A percentile compares a stretch with the other conserved stretches of the same genome.
These are phyloP conservation scores for Chaetodon trifascialis DNA, from an alignment of 2,113 vertebrate genomes.

Conservation along the genomic window DNA sequence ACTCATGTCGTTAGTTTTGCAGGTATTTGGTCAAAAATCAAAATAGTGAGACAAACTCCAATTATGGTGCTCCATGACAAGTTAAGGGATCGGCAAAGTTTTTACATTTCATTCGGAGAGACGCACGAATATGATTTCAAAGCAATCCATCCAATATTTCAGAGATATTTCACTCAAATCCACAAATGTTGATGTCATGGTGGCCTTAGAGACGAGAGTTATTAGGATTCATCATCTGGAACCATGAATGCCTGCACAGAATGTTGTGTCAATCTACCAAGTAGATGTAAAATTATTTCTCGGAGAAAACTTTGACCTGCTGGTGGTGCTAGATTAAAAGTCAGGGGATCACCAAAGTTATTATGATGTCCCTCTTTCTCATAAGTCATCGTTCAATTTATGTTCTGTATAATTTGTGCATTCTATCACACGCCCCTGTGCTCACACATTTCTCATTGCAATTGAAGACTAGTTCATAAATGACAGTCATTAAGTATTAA, in stretches of 20 bases:
- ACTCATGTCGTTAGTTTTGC: not conserved
- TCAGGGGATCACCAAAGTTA: not conserved
- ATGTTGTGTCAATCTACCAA: not conserved
- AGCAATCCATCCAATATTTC: not conserved
- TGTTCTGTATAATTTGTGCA: slow-evolving; percentile 9
- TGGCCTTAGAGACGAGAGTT: too few relatives aligned
- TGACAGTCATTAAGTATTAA: slow-evolving; percentile 68
- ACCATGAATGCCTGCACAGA: not conserved
- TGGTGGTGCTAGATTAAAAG: not conserved
- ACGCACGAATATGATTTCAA: not conserved
- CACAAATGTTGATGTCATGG: not conserved
- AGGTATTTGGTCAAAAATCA: not conserved
- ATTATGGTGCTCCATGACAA: too few relatives aligned
- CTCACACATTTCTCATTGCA: slow-evolving; percentile 32
- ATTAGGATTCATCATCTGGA: not conserved
- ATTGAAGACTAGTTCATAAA: slow-evolving; percentile 54
- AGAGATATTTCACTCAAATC: not conserved
- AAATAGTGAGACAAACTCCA: not conserved
- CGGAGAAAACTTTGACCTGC: not conserved
- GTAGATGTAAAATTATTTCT: not conserved
- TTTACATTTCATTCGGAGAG: too few relatives aligned
- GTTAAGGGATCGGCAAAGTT: not conserved
- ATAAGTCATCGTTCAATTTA: slow-evolving; percentile 1
- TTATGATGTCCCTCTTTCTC: not conserved
- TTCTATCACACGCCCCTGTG: slow-evolving; percentile 28